A percentile compares a stretch with the other conserved stretches of the same genome.
phyloP scores from a whole-genome alignment of 1,140 invertebrate genomes.

The Tetramorium simillimum region DNA sequence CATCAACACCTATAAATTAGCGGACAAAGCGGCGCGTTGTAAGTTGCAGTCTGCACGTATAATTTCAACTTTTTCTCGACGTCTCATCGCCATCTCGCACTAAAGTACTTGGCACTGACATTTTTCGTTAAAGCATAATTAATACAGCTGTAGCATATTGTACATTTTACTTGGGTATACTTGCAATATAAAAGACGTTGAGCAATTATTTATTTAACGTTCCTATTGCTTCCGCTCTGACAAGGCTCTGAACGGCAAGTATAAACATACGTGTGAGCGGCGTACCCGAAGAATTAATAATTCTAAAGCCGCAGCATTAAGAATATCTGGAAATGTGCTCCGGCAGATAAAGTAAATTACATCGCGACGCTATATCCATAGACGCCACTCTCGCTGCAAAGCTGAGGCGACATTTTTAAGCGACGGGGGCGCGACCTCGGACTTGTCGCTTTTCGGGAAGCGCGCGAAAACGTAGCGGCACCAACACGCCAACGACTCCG shows the following conservation, averaged over 20 bases:
- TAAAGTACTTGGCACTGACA: background rate
- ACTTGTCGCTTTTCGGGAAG: slow-evolving; percentile 36
- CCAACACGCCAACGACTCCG: slow-evolving; percentile 22
- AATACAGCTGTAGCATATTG: background rate
- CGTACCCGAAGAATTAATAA: slow-evolving; percentile 10
- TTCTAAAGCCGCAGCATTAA: background rate
- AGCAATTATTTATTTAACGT: background rate
- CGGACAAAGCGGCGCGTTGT: slow-evolving; percentile 11
- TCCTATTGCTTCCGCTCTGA: too few species aligned
- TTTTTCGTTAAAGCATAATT: background rate
- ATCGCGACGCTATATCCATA: background rate
- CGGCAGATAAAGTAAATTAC: slow-evolving; percentile 55
- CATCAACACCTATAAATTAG: slow-evolving; percentile 51
- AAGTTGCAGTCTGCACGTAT: background rate
- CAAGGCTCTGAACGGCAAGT: background rate
- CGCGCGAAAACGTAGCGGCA: slow-evolving; percentile 5
- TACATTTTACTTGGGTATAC: background rate
- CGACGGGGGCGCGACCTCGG: slow-evolving; percentile 18
- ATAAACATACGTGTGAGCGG: background rate
- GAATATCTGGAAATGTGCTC: slow-evolving; percentile 25
- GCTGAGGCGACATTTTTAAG: slow-evolving; percentile 48
- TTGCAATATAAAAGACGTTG: background rate
- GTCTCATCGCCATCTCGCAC: slow-evolving; percentile 5
- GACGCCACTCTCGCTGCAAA: background rate
- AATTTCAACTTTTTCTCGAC: slow-evolving; percentile 9